Evolutionary conservation across 2,113 vertebrate genomes (phyloP), one percentile per base, ranked within the genome.

Genomic region (Dascyllus trimaculatus): DNA sequence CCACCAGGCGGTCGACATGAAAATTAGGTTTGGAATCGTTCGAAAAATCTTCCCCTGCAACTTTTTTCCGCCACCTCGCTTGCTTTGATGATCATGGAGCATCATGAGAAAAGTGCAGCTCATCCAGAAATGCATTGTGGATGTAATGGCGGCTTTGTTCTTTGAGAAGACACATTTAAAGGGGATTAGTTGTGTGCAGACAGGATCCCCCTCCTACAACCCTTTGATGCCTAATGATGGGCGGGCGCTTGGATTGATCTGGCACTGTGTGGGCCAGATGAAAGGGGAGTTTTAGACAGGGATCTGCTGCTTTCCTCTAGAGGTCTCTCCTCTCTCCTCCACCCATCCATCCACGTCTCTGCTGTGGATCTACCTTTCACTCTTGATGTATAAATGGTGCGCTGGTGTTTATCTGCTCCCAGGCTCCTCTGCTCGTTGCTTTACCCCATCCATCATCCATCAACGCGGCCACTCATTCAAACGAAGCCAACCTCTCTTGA

Each of bases 221-320:
- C 66, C 91, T 93, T 93, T 93, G 93, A 93, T 90, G 90, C 86
- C 70, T 86, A 90, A 90, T 86, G 87, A 92, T 90, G 88, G 91
- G 91, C 85, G 80, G 87, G 82, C 51, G 68, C 54, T 88, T 9
- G 78, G 84, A 92, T 91, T 91, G 90, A 93, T 90, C 80, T 86
- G 83, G 83, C 86, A 84, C 90, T 82, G 87, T 85, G 90, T 89
- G 87, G 89, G 90, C 83, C 87, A 84, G 87, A 90, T 92, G 88
- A 93, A 93, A 92, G 86, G 62, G 29, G 52, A 64, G 71, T 80
- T 81, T 82, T 71, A 72, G 85, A 85, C 87, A 64, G 61, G 81
- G 86, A 87, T 89, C 88, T 78, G 69, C 72, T 66, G 75, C 82
- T 86, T 87, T 53, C 80, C 86, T 85, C 89, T 56, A 15, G 88